Base-by-base conservation (phyloP, 2,888 invertebrate species). In the Teleiodes luculella region DNA sequence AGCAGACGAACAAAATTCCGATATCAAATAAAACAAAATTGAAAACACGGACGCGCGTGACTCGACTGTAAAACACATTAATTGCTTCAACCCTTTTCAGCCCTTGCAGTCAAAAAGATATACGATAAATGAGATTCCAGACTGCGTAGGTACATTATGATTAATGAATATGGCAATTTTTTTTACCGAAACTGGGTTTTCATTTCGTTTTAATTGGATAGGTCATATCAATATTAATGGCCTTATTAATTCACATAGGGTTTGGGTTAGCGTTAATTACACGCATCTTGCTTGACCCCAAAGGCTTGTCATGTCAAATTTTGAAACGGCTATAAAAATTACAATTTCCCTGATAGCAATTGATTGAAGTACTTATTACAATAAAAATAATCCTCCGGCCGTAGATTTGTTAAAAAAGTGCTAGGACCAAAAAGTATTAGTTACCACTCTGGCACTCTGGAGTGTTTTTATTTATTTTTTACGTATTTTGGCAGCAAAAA, bases 1-100 rank as follows among this genome's bases (percentile, higher is more conserved):
- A 37, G 4, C 20, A 24, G 41, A 41, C 10, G 20, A 10, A 41
- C 8, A 41, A 20, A 41, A 11, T 41, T 41, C 20, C 41, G 20
- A 8, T 41, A 18, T 41, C 41, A 41, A 41, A 41, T 41, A 16
- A 41, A 41, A 41, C 14, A 14, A 11, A 18, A 10, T 16, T 3
- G 30, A 46, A 20, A 16, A 48, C 13, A 48, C 35, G 16, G 11
- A 35, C 31, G 24, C 13, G 20, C 43, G 43, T 43, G 43, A 64
- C 72, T 72, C 70, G 70, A 67, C 67, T 66, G 64, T 68, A 72
- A 75, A 73, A 67, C 66, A 64, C 70, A 70, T 76, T 76, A 78
- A 78, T 77, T 74, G 71, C 66, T 48, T 60, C 70, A 65, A 67
- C 63, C 62, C 61, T 61, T 63, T 68, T 65, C 66, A 63, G 60